Conservation (phyloP, 2,888 invertebrate genomes). For the Pyralis farinalis region DNA sequence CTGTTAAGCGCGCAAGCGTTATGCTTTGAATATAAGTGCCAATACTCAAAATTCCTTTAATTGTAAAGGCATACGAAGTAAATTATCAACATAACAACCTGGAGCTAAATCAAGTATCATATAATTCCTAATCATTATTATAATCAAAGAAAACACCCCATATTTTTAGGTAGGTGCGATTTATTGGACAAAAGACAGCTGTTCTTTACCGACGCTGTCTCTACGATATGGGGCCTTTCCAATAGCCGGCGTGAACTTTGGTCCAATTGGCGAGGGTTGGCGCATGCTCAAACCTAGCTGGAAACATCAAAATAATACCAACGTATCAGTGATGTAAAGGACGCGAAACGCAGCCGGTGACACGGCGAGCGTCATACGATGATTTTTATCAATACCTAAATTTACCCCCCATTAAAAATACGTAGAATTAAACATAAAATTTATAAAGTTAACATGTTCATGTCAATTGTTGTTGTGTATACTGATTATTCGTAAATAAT, state of each 20-base stretch:
- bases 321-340: constrained; percentile 65
- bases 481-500: constrained; percentile 38
- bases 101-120: not conserved
- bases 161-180: no score
- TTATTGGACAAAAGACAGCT: constrained; percentile 25
- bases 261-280: constrained; percentile 58
- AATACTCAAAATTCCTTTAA: constrained; percentile 18
- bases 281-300: constrained; percentile 55
- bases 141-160: not conserved
- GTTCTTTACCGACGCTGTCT: constrained; percentile 28
- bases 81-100: not conserved
- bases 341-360: constrained; percentile 50
- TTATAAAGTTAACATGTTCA: constrained; percentile 35
- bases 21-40: constrained; percentile 15
- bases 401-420: constrained; percentile 33
- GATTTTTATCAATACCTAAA: constrained; percentile 32
- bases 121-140: not conserved
- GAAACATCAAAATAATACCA: constrained; percentile 45
- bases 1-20: constrained; percentile 67
- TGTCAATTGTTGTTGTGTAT: constrained; percentile 70
- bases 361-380: constrained; percentile 53
- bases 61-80: not conserved
- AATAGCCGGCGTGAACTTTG: constrained; percentile 45
- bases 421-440: constrained; percentile 23
- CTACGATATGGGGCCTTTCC: constrained; percentile 29